phyloP scores from a whole-genome alignment of 2,797 vertebrate species.

The Phataginus tricuspis region DNA sequence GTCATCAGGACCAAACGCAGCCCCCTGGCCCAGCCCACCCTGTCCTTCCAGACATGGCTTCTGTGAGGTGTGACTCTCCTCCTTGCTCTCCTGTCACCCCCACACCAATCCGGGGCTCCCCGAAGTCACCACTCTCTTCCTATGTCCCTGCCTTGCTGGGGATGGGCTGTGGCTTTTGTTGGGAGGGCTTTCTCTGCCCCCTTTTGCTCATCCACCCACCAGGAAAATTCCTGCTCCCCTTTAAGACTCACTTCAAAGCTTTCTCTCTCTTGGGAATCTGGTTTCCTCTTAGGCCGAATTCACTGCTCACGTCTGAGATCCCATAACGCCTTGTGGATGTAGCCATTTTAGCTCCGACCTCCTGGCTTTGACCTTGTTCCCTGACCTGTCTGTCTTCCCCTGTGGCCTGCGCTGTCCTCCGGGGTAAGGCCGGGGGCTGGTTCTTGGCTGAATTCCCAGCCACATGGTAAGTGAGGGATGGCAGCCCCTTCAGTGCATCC shows the following conservation, averaged over 20 bases:
- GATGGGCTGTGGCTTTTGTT: rapidly evolving
- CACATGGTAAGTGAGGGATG: neutral
- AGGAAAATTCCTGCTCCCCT: neutral
- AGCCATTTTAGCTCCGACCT: too few relatives aligned
- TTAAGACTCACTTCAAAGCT: too few relatives aligned
- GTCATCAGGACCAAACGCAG: neutral
- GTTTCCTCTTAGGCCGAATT: neutral
- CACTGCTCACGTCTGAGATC: neutral
- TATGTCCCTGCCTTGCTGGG: rapidly evolving
- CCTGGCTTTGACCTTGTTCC: neutral
- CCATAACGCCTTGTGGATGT: rapidly evolving
- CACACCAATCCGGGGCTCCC: neutral
- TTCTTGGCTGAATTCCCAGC: neutral
- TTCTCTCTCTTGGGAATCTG: neutral
- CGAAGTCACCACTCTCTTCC: neutral
- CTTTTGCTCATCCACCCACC: neutral
- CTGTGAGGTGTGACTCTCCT: neutral
- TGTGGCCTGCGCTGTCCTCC: neutral
- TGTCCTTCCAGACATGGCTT: neutral
- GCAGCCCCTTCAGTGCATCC: neutral
- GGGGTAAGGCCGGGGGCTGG: neutral
- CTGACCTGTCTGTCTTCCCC: neutral
- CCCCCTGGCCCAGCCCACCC: rapidly evolving
- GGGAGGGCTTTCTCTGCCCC: neutral
- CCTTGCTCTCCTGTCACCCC: neutral